These are phyloP conservation scores for Neodontobutis hainanensis DNA, from an alignment of 2,113 vertebrate species.

Conservation along the genomic window DNA sequence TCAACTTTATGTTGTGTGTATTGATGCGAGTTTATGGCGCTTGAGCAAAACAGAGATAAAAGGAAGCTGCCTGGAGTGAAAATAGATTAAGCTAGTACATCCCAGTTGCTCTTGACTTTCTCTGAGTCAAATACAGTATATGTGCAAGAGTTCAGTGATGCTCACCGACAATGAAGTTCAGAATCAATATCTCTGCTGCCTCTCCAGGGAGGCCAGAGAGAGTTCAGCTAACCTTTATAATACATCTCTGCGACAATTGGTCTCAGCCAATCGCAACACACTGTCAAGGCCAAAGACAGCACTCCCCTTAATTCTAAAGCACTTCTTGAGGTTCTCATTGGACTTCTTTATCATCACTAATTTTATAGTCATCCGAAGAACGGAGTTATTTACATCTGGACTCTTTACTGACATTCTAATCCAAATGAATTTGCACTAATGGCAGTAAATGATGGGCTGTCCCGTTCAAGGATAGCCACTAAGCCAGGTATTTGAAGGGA, in stretches of 20 bases:
- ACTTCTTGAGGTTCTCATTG: background rate
- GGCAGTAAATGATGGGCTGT: background rate
- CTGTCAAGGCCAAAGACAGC: constrained; percentile 32
- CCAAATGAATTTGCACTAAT: background rate
- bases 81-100: constrained; percentile 19
- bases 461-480: constrained; percentile 6
- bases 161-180: constrained; percentile 50
- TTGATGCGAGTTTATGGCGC: background rate
- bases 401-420: constrained; percentile 19
- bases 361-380: constrained; percentile 1
- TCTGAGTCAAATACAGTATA: constrained; percentile 25
- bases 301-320: constrained; percentile 11
- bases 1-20: background rate
- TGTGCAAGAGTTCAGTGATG: constrained; percentile 46
- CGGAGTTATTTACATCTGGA: constrained; percentile 2
- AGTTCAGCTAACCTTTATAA: constrained; percentile 70
- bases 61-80: constrained; percentile 17
- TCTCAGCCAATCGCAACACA: constrained; percentile 39
- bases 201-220: constrained; percentile 47
- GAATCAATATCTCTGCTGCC: constrained; percentile 67
- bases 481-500: constrained; percentile 8
- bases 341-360: constrained; percentile 7
- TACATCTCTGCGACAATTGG: constrained; percentile 59
- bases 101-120: constrained; percentile 30
- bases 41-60: constrained; percentile 12